phyloP scores from a whole-genome alignment of 2,888 invertebrate genomes.

The Gari tellinella region DNA sequence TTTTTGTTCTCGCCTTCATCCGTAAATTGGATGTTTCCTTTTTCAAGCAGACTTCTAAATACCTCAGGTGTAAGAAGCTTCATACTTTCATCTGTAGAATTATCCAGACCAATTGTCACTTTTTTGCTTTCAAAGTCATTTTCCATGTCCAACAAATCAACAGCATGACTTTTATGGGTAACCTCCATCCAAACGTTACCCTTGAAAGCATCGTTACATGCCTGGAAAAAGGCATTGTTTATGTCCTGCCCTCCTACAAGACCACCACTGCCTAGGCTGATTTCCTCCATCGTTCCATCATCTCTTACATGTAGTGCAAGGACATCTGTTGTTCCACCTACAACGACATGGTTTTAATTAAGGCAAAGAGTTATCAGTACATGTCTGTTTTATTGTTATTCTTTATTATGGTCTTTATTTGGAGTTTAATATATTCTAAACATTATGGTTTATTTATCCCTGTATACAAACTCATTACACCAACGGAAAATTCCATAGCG shows the following conservation, averaged over 20 bases:
- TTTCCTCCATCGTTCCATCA: slow-evolving; percentile 22
- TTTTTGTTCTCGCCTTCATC: not conserved
- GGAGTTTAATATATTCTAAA: too few species aligned
- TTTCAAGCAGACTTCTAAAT: slow-evolving; percentile 2
- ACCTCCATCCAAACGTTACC: slow-evolving; percentile 18
- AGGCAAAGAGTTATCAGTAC: too few species aligned
- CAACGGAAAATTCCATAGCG: too few species aligned
- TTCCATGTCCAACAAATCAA: slow-evolving; percentile 33
- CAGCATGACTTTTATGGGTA: slow-evolving; percentile 11
- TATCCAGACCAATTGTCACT: slow-evolving; percentile 19
- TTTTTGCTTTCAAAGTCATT: slow-evolving; percentile 46
- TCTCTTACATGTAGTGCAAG: slow-evolving; percentile 26
- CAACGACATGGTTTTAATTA: too few species aligned
- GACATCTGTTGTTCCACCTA: slow-evolving; percentile 43
- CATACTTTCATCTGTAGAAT: slow-evolving; percentile 14
- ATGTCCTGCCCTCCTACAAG: slow-evolving; percentile 35
- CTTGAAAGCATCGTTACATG: slow-evolving; percentile 26
- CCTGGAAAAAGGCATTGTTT: slow-evolving; percentile 36
- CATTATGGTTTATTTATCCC: too few species aligned
- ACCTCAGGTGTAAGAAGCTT: slow-evolving; percentile 9
- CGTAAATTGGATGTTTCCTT: slow-evolving; percentile 6
- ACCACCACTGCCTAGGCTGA: slow-evolving; percentile 12
- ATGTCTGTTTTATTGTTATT: too few species aligned
- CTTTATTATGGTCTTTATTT: too few species aligned
- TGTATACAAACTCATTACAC: too few species aligned